Evolutionary conservation across 1,140 invertebrate genomes (phyloP).

Genomic region (Rhyzopertha dominica): DNA sequence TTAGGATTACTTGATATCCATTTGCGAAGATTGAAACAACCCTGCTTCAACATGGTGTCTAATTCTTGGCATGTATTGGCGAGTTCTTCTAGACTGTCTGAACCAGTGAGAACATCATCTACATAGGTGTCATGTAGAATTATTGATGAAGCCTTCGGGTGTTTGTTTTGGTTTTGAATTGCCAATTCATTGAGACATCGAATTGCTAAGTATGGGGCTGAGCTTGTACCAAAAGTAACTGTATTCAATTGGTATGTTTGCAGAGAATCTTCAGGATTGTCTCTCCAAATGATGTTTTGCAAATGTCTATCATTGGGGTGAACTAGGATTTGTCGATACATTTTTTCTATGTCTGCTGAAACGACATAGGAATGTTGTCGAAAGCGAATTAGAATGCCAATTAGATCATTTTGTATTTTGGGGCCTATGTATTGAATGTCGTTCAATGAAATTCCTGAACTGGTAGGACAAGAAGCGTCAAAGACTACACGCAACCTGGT

Average conservation of each 20-base stretch:
- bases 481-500: constrained; percentile 35
- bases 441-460: constrained; percentile 11
- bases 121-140: constrained; percentile 16
- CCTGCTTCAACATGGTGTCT: no score
- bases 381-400: no score
- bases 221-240: constrained; percentile 28
- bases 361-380: no score
- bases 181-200: constrained; percentile 21
- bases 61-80: no score
- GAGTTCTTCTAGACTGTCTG: no score
- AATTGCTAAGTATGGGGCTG: constrained; percentile 26
- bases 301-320: constrained; percentile 26
- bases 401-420: constrained; percentile 27
- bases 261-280: constrained; percentile 23
- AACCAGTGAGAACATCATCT: constrained; percentile 15
- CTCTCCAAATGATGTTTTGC: constrained; percentile 40
- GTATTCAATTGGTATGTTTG: constrained; percentile 29
- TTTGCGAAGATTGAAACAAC: no score
- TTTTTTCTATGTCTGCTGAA: no score
- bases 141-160: no score
- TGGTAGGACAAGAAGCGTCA: constrained; percentile 19
- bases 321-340: constrained; percentile 40
- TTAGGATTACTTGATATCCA: no score
- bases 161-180: constrained; percentile 10
- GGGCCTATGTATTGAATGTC: constrained; percentile 25